Conservation (phyloP, 1,140 invertebrate genomes). For the Chlorops oryzae region DNA sequence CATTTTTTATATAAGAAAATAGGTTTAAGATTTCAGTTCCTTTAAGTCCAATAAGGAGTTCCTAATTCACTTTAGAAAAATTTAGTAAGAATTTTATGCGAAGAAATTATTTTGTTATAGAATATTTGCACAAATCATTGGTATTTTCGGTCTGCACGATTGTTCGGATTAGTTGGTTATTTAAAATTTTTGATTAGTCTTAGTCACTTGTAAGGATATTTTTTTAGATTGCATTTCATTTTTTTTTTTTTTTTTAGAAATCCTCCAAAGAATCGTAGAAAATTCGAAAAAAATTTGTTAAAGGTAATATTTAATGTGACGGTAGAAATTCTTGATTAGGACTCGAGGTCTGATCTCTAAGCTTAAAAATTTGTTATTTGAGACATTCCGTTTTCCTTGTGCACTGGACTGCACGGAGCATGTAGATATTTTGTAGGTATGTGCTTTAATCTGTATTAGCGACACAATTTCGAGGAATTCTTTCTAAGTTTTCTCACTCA, state of each 20-base stretch:
- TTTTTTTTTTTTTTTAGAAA: too few species aligned
- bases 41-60: background rate
- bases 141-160: background rate
- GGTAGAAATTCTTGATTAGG: too few species aligned
- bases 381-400: too few species aligned
- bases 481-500: conserved; percentile 27
- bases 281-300: too few species aligned
- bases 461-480: background rate
- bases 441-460: background rate
- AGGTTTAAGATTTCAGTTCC: background rate
- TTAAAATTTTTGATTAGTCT: background rate
- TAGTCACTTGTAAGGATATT: background rate
- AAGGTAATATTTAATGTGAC: too few species aligned
- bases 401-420: too few species aligned
- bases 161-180: background rate
- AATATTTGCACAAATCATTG: background rate
- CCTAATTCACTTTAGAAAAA: background rate
- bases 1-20: background rate
- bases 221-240: too few species aligned
- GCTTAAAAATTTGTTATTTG: too few species aligned
- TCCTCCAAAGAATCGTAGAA: too few species aligned
- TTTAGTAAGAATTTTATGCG: background rate
- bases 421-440: too few species aligned
- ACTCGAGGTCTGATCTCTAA: too few species aligned
- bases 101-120: background rate